Evolutionary conservation across 1,140 invertebrate genomes (phyloP), one percentile per base, ranked within the genome.

Genomic region (Bombus huntii): DNA sequence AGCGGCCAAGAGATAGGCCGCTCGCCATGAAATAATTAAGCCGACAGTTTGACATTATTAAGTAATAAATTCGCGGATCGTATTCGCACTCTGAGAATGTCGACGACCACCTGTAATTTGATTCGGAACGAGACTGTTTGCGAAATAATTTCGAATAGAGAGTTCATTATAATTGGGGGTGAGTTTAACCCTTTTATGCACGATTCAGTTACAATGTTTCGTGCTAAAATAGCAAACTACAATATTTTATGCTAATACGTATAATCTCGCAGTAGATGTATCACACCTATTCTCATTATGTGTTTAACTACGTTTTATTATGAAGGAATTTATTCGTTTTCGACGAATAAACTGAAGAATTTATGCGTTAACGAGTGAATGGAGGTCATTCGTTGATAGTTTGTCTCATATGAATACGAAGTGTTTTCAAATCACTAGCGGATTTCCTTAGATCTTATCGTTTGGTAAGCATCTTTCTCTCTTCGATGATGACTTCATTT

Each of bases 1-100:
- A 72, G 65, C 37, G 28, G 68, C n/a, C 65, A 65, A 18, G 68
- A 89, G 71, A 74, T 37, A 37, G 62, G 73, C 18, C 37, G 31
- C n/a, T 59, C 57, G 42, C 44, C 80, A 62, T 68, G 80, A 86
- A 75, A 76, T 86, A 82, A 86, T 86, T 87, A 87, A 87, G 47
- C 74, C 37, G 81, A 78, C 74, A 18, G 74, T 22, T 80, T 87
- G 83, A 85, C 83, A 85, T 87, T 85, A 87, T 87, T 87, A 80
- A 85, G 83, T 85, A 81, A 87, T 87, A 83, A 80, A 81, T 81
- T 85, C 47, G 53, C 18, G 66, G 31, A 71, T 42, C 76, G 65
- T 78, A 68, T 39, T 59, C 18, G 44, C 47, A 59, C 57, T 68
- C 15, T 0, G 31, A 8, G 34, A 72, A 9, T 22, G n/a, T 53